Evolutionary conservation across 1,140 invertebrate genomes (phyloP), one percentile per base, ranked within the genome.

Genomic region (Apis florea): DNA sequence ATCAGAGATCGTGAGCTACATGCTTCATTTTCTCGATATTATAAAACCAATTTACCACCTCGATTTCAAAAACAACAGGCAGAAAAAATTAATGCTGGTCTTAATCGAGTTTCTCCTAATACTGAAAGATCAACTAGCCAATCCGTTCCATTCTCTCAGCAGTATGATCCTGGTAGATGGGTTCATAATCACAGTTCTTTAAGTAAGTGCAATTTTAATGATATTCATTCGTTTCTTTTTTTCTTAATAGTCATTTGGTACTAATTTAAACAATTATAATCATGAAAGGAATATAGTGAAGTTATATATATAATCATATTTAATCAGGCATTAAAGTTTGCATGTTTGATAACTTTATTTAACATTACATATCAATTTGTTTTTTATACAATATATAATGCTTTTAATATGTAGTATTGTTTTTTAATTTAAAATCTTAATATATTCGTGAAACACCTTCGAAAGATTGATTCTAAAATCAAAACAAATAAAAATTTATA

Each of bases 1-100:
- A 90, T 85, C 21, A 88, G 91, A 51, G 92, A 93, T 79, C 89
- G 92, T 63, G 92, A 93, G 17, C 21, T 73, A 17, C 91, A 93
- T 49, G 91, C 94, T 3, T 95, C 94, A 17, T 97, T 96, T 88
- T 96, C 95, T 15, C 95, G 96, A 87, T 95, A 95, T 68, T 97
- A 97, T 91, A 96, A 97, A 91, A 95, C 94, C 67, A 97, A 97
- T 93, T 94, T 98, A 84, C 97, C 97, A 54, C 97, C 97, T 58
- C 94, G 97, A 63, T 98, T 98, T 92, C 95, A 97, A 90, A 97
- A 96, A 88, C 96, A 97, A 87, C 96, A 96, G 86, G 92, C 88
- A 73, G 84, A 94, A 88, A 93, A 90, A 93, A 93, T 87, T 90
- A 63, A 49, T 93, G 82, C 87, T 40, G 85, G 87, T 26, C 91